Conservation (phyloP, 2,113 vertebrate genomes). For the Orientallactaga bullata region DNA sequence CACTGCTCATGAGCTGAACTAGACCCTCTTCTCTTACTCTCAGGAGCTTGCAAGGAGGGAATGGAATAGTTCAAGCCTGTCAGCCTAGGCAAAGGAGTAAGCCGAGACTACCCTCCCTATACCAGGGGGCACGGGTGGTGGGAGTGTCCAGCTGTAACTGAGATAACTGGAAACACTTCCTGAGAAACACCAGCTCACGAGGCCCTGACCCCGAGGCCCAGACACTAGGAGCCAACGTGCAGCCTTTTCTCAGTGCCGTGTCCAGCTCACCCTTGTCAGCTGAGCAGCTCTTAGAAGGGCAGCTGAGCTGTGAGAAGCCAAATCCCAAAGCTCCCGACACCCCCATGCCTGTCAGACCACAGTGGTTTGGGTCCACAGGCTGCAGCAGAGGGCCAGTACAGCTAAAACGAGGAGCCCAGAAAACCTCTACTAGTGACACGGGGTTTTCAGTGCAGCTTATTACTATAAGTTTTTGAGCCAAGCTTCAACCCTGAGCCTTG, state of each 20-base stretch:
- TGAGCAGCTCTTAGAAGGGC: not conserved
- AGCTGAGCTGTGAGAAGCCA: not conserved
- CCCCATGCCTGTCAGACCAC: not conserved
- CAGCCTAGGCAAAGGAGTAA: conserved; percentile 11
- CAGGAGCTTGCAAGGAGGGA: not conserved
- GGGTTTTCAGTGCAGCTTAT: conserved; percentile 55
- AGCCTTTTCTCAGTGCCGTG: not conserved
- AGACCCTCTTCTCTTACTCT: conserved; percentile 18
- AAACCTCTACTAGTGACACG: conserved; percentile 18
- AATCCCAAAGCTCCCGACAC: not conserved
- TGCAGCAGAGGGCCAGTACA: conserved; percentile 12
- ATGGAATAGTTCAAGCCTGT: conserved; percentile 4
- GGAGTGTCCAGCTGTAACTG: not conserved
- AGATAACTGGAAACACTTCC: conserved; percentile 38
- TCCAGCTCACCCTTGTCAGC: not conserved
- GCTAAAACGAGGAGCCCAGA: conserved; percentile 61
- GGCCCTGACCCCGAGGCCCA: not conserved
- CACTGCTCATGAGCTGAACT: conserved; percentile 19
- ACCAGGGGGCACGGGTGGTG: not conserved
- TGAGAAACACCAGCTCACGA: not conserved
- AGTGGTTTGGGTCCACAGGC: conserved; percentile 39
- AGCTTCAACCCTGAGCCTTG: conserved; percentile 80
- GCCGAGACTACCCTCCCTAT: not conserved
- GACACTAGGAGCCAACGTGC: not conserved
- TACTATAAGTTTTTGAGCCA: conserved; percentile 77